Conservation (phyloP, 2,888 invertebrate genomes). For the Hypercompe scribonia region DNA sequence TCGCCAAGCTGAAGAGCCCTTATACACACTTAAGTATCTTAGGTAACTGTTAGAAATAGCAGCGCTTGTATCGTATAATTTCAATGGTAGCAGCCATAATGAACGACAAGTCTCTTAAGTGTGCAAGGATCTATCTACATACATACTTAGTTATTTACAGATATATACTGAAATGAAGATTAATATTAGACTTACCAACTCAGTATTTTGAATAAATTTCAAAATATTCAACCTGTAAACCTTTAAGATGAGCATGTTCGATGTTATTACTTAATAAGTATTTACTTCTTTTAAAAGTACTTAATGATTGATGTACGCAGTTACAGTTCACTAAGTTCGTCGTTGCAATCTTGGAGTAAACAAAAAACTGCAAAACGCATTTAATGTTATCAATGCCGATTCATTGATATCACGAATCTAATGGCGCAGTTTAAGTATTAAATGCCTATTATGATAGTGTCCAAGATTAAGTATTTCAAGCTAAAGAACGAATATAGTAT, state of each 20-base stretch:
- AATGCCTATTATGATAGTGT: background rate
- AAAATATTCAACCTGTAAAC: background rate
- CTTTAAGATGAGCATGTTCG: background rate
- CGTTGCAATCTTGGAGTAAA: background rate
- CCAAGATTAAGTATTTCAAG: background rate
- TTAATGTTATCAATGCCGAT: background rate
- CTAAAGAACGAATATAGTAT: background rate
- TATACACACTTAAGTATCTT: constrained; percentile 17
- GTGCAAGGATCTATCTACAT: background rate
- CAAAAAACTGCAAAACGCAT: background rate
- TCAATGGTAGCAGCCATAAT: background rate
- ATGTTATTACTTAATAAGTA: background rate
- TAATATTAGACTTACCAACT: background rate
- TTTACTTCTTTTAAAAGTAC: too few species aligned
- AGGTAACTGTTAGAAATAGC: constrained; percentile 6
- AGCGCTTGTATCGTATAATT: background rate
- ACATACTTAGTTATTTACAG: background rate
- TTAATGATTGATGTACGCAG: background rate
- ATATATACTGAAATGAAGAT: background rate
- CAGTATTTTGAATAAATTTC: background rate
- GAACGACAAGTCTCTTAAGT: background rate
- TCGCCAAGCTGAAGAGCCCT: constrained; percentile 60
- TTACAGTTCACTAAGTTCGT: background rate
- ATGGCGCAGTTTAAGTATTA: background rate
- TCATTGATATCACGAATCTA: background rate